Evolutionary conservation across 1,140 invertebrate genomes (phyloP).

Genomic region (Sycobia sp.): DNA sequence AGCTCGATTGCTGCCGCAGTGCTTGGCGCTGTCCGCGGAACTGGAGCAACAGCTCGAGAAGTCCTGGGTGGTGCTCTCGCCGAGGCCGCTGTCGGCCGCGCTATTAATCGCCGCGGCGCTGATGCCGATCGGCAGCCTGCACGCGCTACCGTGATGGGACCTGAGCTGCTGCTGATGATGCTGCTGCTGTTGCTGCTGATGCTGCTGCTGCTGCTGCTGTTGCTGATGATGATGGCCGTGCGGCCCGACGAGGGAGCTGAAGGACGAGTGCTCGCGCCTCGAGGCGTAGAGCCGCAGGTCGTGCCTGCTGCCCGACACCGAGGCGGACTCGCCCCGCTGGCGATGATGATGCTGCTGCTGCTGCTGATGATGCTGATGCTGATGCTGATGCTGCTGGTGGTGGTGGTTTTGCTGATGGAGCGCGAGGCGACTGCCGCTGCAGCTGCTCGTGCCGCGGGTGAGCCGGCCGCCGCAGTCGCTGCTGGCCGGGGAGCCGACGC

Average conservation of each 20-base stretch:
- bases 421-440: slow-evolving; percentile 7
- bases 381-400: no score
- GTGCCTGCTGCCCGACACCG: slow-evolving; percentile 46
- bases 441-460: slow-evolving; percentile 27
- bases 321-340: slow-evolving; percentile 50
- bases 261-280: slow-evolving; percentile 17
- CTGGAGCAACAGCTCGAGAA: slow-evolving; percentile 62
- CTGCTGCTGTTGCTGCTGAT: no score
- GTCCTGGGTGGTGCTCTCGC: slow-evolving; percentile 61
- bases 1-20: no score
- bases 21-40: slow-evolving; percentile 58
- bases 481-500: no score
- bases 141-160: slow-evolving; percentile 28
- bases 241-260: slow-evolving; percentile 11
- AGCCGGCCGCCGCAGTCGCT: no score
- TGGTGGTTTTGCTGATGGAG: no score
- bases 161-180: no score
- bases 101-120: slow-evolving; percentile 48
- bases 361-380: no score
- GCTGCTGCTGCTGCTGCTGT: no score
- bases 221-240: no score
- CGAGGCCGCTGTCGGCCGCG: slow-evolving; percentile 54
- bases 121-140: slow-evolving; percentile 40
- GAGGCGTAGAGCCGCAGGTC: slow-evolving; percentile 40
- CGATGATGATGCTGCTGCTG: no score